Conservation (phyloP, 2,888 invertebrate genomes). For the Sphaerophoria rueppellii region DNA sequence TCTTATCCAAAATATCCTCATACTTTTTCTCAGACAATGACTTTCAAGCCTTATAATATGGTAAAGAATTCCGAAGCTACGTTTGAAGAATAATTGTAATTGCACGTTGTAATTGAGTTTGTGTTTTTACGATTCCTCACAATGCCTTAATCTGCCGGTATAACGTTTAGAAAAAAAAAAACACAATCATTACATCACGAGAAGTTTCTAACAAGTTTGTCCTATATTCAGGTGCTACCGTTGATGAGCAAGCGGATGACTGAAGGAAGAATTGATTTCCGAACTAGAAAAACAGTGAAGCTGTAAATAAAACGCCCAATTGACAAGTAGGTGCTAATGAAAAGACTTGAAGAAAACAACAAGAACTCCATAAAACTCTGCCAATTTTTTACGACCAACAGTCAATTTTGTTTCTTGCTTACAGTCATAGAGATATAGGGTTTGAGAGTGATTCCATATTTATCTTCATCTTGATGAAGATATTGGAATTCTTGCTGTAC, state of each 20-base stretch:
- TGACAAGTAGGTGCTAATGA: conserved; percentile 70
- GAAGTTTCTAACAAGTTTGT: conserved; percentile 69
- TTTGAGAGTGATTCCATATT: too few species aligned
- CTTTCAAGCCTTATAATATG: too few species aligned
- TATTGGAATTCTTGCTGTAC: too few species aligned
- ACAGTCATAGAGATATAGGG: too few species aligned
- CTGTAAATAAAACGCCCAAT: conserved; percentile 64
- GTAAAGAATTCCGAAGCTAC: too few species aligned
- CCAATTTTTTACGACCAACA: too few species aligned
- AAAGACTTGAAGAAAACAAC: conserved; percentile 51
- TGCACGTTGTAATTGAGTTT: too few species aligned
- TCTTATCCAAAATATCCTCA: too few species aligned
- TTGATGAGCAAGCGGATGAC: conserved; percentile 14
- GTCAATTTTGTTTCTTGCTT: too few species aligned
- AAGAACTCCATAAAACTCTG: conserved; percentile 39
- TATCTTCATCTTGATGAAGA: too few species aligned
- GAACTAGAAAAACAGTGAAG: conserved; percentile 12
- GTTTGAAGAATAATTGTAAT: too few species aligned
- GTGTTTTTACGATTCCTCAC: background rate
- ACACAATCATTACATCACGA: conserved; percentile 28
- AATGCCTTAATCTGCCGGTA: background rate
- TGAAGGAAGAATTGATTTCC: conserved; percentile 9
- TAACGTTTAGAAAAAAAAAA: background rate
- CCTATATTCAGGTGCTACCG: conserved; percentile 54
- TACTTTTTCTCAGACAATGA: too few species aligned